phyloP scores from a whole-genome alignment of 64 coral and sea anemone genomes.

The Montipora foliosa region DNA sequence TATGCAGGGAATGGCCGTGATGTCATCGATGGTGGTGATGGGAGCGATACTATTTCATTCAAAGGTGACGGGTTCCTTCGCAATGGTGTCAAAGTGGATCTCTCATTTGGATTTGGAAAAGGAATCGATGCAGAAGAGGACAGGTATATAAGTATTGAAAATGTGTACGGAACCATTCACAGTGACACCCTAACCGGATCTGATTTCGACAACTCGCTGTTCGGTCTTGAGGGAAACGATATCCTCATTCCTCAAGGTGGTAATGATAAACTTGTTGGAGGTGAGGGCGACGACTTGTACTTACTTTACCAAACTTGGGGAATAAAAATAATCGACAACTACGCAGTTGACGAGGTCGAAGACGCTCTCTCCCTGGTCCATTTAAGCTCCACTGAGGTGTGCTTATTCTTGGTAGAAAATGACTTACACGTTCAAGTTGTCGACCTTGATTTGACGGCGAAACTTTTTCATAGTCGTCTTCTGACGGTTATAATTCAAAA shows the following conservation, averaged over 20 bases:
- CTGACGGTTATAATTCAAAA: conserved; percentile 52
- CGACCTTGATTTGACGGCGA: background rate
- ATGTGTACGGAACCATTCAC: conserved; percentile 62
- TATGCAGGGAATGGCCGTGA: conserved; percentile 29
- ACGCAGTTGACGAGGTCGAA: conserved; percentile 45
- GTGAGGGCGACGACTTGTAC: conserved; percentile 46
- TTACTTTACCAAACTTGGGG: conserved; percentile 33
- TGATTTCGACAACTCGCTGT: conserved; percentile 44
- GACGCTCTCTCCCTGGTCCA: conserved; percentile 48
- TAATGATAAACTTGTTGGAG: conserved; percentile 33
- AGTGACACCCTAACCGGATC: conserved; percentile 51
- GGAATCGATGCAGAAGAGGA: conserved; percentile 53
- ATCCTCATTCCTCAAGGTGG: conserved; percentile 1
- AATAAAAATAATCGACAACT: conserved; percentile 59
- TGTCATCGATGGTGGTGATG: conserved; percentile 23
- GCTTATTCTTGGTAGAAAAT: conserved; percentile 47
- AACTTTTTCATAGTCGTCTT: conserved; percentile 19
- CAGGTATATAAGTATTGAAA: conserved; percentile 31
- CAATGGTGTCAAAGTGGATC: conserved; percentile 21
- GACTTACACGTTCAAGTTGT: conserved; percentile 25
- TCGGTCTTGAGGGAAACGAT: conserved; percentile 37
- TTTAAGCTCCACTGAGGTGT: conserved; percentile 35
- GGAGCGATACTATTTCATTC: conserved; percentile 37
- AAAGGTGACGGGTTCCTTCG: conserved; percentile 38
- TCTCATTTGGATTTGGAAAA: conserved; percentile 19